phyloP scores from a whole-genome alignment of 2,113 vertebrate species.

The Thryonomys swinderianus region DNA sequence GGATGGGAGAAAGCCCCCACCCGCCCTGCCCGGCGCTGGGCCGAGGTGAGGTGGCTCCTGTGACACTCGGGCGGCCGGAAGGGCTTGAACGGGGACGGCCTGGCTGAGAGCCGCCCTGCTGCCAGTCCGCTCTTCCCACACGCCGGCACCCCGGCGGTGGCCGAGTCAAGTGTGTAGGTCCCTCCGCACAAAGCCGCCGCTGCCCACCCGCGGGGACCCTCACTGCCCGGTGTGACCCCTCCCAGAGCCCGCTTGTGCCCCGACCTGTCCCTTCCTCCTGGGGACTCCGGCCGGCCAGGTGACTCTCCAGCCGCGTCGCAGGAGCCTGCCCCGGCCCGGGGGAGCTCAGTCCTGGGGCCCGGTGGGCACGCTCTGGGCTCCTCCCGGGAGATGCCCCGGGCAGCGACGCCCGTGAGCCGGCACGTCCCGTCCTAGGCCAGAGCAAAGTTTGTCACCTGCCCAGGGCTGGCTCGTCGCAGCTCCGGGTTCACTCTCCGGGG shows the following conservation, averaged over 20 bases:
- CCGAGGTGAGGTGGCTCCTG: not conserved
- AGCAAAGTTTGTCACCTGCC: conserved; percentile 75
- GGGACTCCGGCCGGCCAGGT: not conserved
- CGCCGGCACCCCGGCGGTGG: not conserved
- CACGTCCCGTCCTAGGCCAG: not conserved
- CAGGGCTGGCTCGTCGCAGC: not conserved
- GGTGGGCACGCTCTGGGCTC: not conserved
- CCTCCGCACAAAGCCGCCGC: not conserved
- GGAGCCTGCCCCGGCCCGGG: not conserved
- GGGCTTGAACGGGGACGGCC: not conserved
- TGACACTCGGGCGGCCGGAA: not conserved
- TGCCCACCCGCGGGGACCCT: not conserved
- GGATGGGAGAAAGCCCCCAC: not conserved
- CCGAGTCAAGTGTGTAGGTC: not conserved
- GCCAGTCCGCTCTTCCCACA: not conserved
- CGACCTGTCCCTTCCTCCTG: not conserved
- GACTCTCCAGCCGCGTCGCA: not conserved
- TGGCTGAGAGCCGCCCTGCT: not conserved
- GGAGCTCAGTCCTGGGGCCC: not conserved
- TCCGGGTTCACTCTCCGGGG: not conserved
- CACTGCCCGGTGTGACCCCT: not conserved
- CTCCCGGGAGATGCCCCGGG: not conserved
- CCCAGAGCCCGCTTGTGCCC: not conserved
- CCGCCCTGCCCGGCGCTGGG: not conserved
- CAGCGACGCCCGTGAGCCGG: not conserved